Conservation (phyloP, 2,797 vertebrate genomes). For the Lutra lutra region DNA sequence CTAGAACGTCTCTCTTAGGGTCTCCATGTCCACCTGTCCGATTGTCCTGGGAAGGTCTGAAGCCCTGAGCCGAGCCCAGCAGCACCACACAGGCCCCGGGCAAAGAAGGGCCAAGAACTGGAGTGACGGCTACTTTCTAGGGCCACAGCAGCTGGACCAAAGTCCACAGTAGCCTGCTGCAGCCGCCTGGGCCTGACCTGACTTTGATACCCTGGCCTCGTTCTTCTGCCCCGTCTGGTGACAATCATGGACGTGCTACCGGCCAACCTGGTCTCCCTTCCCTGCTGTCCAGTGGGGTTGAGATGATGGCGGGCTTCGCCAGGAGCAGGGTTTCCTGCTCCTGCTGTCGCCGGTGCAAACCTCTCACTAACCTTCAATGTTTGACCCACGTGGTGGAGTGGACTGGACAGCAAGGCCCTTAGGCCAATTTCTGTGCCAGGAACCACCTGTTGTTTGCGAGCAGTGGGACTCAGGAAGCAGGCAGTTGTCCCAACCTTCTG, state of each 20-base stretch:
- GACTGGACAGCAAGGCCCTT: not conserved
- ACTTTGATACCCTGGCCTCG: not conserved
- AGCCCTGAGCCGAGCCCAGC: not conserved
- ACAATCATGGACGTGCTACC: fast-evolving
- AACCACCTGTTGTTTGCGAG: not conserved
- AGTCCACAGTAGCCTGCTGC: fast-evolving
- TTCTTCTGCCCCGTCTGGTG: no score
- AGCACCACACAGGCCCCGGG: fast-evolving
- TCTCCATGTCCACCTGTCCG: not conserved
- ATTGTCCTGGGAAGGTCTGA: not conserved
- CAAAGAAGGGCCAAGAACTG: no score
- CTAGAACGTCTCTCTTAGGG: fast-evolving
- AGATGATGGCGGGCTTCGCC: not conserved
- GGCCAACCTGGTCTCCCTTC: fast-evolving
- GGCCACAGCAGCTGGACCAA: not conserved
- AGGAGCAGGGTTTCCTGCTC: not conserved
- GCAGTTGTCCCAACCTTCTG: not conserved
- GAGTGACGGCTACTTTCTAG: not conserved
- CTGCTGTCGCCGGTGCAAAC: not conserved
- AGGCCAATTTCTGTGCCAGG: not conserved
- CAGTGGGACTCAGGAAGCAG: not conserved
- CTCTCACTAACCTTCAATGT: fast-evolving
- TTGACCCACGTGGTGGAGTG: not conserved
- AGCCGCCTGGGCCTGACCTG: fast-evolving
- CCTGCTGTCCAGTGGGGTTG: fast-evolving